Evolutionary conservation across 2,113 vertebrate genomes (phyloP).

Genomic region (Ceyx melanurus): DNA sequence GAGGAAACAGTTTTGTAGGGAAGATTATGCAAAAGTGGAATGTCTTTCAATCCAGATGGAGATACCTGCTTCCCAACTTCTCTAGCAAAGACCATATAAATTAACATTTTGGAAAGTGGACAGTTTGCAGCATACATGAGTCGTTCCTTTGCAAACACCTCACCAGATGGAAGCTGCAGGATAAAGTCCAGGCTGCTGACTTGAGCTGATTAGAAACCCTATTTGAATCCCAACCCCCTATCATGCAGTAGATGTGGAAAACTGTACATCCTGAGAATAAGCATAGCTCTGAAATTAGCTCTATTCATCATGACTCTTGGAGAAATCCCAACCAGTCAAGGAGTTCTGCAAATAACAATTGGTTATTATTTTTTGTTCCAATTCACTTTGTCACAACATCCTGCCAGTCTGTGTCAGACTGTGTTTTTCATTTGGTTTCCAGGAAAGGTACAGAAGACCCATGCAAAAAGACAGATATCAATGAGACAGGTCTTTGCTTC

Average conservation of each 20-base stretch:
- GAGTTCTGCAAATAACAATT: conserved; percentile 5
- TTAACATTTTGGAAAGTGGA: not conserved
- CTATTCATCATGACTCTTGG: conserved; percentile 16
- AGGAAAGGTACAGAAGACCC: not conserved
- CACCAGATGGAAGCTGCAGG: not conserved
- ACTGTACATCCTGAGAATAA: not conserved
- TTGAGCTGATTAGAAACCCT: not conserved
- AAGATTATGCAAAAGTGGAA: not conserved
- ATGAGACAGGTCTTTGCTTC: not conserved
- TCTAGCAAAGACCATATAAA: not conserved
- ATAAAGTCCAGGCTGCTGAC: not conserved
- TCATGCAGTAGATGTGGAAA: not conserved
- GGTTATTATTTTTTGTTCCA: not conserved
- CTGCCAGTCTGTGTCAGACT: not conserved
- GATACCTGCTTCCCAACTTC: not conserved
- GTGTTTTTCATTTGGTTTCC: not conserved
- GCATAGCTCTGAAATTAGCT: not conserved
- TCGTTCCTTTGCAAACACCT: not conserved
- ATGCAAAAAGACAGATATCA: not conserved
- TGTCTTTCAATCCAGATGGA: not conserved
- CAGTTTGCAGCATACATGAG: not conserved
- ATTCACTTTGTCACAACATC: not conserved
- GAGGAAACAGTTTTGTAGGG: not conserved
- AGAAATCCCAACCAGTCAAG: not conserved
- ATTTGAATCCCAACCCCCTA: fast-evolving